Base-by-base conservation (phyloP, 2,888 invertebrate genomes). In the Drosophila nr. perissopoda region DNA sequence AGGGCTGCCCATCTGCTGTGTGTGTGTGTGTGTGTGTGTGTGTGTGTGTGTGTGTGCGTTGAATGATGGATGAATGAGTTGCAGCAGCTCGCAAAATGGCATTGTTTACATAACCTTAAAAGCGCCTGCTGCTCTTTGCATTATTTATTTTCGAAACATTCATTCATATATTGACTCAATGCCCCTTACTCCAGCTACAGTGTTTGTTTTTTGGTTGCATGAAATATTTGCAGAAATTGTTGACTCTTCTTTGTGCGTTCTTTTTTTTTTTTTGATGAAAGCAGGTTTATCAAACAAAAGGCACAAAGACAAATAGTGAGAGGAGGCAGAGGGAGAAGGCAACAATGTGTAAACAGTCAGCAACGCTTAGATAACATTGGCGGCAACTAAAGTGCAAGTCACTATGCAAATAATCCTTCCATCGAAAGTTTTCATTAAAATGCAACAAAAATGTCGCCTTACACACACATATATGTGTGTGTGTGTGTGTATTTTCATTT, bases 391-490 rank as follows among this genome's bases (percentile, higher is more conserved):
- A 58, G 72, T 60, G 34, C 18, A 53, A 62, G 46, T 29, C 13
- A 49, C 54, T 38, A 27, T 40, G 46, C 27, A 65, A 66, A 59
- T 40, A 74, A 38, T 27, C 62, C 36, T 34, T 29, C 42, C 46
- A 79, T 48, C 62, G 58, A 49, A 25, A 51, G 46, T 27, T 48
- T 34, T 60, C 67, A 79, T 76, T 76, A 63, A 67, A 74, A 46
- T 52, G 52, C 25, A 61, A 36, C 51, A 58, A 42, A 34, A 29
- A 49, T 48, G 38, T 13, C 31, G 10, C 21, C 11, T 21, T 11
- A 16, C 4, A 16, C 25, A 21, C 11, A 21, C 18, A 38, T 25
- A 10, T 21, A 34, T 31, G 16, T 27, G 29, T 27, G 31, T 38
- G 21, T 27, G 34, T 54, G 40, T 36, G 31, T 49, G n/a, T 29